Conservation (phyloP, 2,888 invertebrate genomes). For the Zygothrica quintamaculata region DNA sequence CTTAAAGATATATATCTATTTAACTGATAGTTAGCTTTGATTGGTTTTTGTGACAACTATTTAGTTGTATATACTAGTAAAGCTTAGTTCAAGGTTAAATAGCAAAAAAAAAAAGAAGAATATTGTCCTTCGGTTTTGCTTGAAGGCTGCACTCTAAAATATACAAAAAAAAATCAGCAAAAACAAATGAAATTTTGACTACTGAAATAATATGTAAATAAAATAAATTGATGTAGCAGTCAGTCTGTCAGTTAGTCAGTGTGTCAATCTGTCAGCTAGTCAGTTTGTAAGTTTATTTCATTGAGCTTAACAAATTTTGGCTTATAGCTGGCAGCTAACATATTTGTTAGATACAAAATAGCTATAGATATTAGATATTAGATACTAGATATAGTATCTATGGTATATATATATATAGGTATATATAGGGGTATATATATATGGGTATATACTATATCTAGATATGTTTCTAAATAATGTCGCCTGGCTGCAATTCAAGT, state of each 20-base stretch:
- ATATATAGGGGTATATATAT: neutral
- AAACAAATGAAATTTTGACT: constrained; percentile 16
- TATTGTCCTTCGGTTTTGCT: constrained; percentile 50
- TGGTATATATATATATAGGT: constrained; percentile 4
- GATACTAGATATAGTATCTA: constrained; percentile 15
- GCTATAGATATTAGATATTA: constrained; percentile 6
- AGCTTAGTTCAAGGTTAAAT: constrained; percentile 32
- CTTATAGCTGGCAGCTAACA: constrained; percentile 38
- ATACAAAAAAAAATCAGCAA: constrained; percentile 35
- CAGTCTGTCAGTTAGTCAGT: no score
- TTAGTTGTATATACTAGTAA: constrained; percentile 10
- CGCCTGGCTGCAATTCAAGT: constrained; percentile 48
- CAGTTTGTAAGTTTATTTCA: no score
- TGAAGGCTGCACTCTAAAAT: constrained; percentile 44
- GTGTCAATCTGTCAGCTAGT: no score
- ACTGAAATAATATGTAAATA: constrained; percentile 67
- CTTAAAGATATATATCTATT: no score
- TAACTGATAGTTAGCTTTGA: no score
- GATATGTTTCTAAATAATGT: constrained; percentile 51
- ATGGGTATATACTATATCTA: no score
- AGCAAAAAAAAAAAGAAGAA: constrained; percentile 5
- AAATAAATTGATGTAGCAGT: constrained; percentile 63
- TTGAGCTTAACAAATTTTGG: constrained; percentile 52
- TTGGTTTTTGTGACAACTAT: no score
- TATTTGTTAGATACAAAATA: no score